Evolutionary conservation across 2,113 vertebrate genomes (phyloP).

Genomic region (Dromas ardeola): DNA sequence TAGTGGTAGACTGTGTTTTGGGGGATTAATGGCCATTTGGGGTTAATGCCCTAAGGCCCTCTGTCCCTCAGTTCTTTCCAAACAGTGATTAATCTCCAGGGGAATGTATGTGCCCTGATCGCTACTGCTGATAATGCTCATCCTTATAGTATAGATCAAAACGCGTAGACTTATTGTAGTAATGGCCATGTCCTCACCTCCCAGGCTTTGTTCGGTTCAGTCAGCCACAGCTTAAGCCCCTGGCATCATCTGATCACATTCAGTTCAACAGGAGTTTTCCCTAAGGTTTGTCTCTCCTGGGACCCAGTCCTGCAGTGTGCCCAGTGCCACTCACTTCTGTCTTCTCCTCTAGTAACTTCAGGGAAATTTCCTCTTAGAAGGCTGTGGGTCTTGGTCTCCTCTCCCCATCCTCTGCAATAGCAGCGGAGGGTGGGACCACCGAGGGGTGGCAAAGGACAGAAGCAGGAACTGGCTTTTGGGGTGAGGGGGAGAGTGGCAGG

Average conservation of each 20-base stretch:
- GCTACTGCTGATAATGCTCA: constrained; percentile 56
- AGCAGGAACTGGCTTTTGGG: background rate
- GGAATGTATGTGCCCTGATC: constrained; percentile 57
- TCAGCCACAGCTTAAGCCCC: constrained; percentile 36
- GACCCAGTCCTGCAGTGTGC: background rate
- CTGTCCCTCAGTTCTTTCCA: constrained; percentile 47
- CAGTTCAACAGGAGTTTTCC: background rate
- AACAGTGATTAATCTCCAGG: constrained; percentile 56
- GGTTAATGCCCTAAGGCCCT: constrained; percentile 56
- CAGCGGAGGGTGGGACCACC: background rate
- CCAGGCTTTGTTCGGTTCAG: constrained; percentile 14
- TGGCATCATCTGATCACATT: background rate
- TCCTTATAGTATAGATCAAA: constrained; percentile 60
- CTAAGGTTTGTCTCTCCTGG: background rate
- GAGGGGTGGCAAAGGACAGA: background rate
- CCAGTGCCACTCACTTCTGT: background rate
- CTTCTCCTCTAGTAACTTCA: background rate
- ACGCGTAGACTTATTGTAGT: constrained; percentile 8
- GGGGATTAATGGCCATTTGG: constrained; percentile 49
- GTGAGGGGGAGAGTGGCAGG: fast-evolving
- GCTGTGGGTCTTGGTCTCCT: background rate
- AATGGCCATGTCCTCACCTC: constrained; percentile 54
- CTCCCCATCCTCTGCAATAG: background rate
- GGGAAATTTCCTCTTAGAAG: background rate
- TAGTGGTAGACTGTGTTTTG: background rate